Percentiles rank a stretch among this genome's conserved stretches.
phyloP scores from a whole-genome alignment of 2,797 vertebrate species.

The Lophotriccus pileatus region DNA sequence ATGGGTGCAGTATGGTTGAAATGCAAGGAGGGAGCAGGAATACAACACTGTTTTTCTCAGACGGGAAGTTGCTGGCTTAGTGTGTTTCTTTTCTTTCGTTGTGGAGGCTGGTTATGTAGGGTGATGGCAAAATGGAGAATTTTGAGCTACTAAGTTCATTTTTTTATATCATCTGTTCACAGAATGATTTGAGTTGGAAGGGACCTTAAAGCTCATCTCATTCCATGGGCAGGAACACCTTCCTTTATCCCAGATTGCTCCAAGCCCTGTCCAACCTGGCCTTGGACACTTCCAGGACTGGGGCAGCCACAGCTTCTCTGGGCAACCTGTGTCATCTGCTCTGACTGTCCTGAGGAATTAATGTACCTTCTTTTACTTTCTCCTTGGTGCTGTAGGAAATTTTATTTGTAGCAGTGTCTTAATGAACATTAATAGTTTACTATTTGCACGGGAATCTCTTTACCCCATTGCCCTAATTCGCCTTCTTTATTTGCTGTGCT shows the following conservation, averaged over 20 bases:
- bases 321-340: neutral
- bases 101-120: neutral
- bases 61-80: neutral
- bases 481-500: neutral
- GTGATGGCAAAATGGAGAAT: neutral
- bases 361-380: neutral
- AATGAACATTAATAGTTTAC: neutral
- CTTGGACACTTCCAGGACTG: neutral
- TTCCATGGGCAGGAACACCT: neutral
- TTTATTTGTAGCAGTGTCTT: neutral
- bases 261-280: neutral
- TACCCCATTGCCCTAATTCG: neutral
- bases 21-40: neutral
- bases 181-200: neutral
- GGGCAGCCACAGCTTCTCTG: neutral
- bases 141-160: neutral
- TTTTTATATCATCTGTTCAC: neutral
- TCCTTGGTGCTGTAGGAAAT: neutral
- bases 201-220: neutral
- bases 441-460: neutral
- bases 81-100: neutral
- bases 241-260: neutral
- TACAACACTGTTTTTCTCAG: neutral
- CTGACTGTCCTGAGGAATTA: neutral
- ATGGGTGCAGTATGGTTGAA: neutral